A percentile compares a stretch with the other conserved stretches of the same genome.
These are phyloP conservation scores for Drosophila phalerata DNA, from an alignment of 2,888 invertebrate genomes.

Conservation along the genomic window DNA sequence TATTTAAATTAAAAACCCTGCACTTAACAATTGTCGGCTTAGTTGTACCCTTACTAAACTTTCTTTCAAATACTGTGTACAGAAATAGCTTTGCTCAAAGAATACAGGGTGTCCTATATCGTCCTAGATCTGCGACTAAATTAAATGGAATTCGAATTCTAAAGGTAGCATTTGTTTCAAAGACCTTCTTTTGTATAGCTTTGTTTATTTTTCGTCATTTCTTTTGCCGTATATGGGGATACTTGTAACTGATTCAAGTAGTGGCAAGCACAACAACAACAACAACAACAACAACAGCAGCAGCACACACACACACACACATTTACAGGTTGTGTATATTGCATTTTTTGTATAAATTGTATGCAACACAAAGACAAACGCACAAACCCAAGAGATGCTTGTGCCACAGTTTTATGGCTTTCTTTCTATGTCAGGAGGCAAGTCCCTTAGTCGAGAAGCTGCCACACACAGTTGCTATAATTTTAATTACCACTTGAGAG, in stretches of 20 bases:
- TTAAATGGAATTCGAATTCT: slow-evolving; percentile 3
- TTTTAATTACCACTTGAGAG: slow-evolving; percentile 80
- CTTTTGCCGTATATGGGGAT: slow-evolving; percentile 51
- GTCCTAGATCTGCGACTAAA: slow-evolving; percentile 1
- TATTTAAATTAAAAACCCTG: no score
- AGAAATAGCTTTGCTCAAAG: neutral
- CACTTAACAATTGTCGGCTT: no score
- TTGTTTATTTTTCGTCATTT: slow-evolving; percentile 43
- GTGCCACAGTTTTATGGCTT: slow-evolving; percentile 45
- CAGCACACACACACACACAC: slow-evolving; percentile 12
- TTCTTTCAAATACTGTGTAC: no score
- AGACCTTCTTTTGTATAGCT: slow-evolving; percentile 25
- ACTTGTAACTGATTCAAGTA: slow-evolving; percentile 68
- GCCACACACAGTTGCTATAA: slow-evolving; percentile 59
- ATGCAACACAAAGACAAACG: slow-evolving; percentile 38
- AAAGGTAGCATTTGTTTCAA: slow-evolving; percentile 12
- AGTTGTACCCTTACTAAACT: no score
- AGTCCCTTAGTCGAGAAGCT: slow-evolving; percentile 35
- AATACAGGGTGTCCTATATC: neutral
- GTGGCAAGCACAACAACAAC: slow-evolving; percentile 35
- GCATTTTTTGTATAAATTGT: slow-evolving; percentile 44
- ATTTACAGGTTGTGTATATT: slow-evolving; percentile 18
- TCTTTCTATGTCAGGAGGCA: slow-evolving; percentile 69
- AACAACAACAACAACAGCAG: slow-evolving; percentile 21
- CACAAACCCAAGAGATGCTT: slow-evolving; percentile 34